Evolutionary conservation across 2,113 vertebrate genomes (phyloP), one percentile per base, ranked within the genome.

Genomic region (Hemichromis elongatus): DNA sequence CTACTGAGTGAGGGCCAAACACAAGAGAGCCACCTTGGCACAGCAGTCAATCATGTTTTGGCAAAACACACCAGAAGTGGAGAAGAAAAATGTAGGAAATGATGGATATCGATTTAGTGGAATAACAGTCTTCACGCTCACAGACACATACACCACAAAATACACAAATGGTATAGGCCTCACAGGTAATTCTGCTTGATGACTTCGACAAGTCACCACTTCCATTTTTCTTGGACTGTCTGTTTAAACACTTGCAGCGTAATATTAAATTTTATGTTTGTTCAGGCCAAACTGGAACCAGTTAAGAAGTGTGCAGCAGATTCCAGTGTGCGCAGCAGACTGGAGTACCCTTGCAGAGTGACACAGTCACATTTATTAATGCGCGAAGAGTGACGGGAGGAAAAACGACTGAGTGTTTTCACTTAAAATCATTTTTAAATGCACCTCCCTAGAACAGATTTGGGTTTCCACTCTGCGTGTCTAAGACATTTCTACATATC

Each of bases 101-200:
- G n/a, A 88, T 90, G 87, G 86, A 88, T 88, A 91, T 90, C 89
- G 70, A 93, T 94, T 93, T 91, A 94, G 77, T 50, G 21, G 79
- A 81, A 86, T 89, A 93, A 92, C 79, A 80, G 57, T 87, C 81
- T 84, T 91, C 66, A 24, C 78, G 40, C 82, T 77, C 82, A 73
- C 26, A 82, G 77, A 85, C 42, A 75, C 33, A 80, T 79, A 81
- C 66, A 85, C 37, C 85, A 57, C 33, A 77, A 79, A 81, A 52
- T 68, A 24, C 26, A 53, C 77, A 85, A 73, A 83, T 56, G 63
- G 82, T 37, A 7, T 30, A 63, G 66, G 30, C 66, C 86, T 92
- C 84, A 86, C 54, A 82, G 84, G 50, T 94, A 91, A 92, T 91
- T 87, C 82, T 87, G 80, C 90, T 81, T 94, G 88, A 94, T 92